A percentile compares a stretch with the other conserved stretches of the same genome.
phyloP scores from a whole-genome alignment of 2,797 vertebrate genomes.

The Chromobotia macracanthus region DNA sequence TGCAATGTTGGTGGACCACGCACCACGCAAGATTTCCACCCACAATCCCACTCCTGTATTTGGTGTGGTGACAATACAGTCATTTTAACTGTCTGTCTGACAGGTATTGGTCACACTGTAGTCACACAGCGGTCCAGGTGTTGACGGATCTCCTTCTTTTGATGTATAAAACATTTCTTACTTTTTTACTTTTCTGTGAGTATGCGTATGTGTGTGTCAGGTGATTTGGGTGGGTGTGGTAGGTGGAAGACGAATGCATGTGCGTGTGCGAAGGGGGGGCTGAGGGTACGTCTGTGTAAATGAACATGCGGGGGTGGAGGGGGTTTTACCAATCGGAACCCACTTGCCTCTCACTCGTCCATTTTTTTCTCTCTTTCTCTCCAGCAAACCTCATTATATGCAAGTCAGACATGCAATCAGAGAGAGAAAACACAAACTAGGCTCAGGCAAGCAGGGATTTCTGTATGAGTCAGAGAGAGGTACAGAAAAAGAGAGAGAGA shows the following conservation, averaged over 20 bases:
- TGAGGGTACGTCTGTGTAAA: conserved; percentile 36
- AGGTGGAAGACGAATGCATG: conserved; percentile 7
- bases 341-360: conserved; percentile 64
- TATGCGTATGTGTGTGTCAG: background rate
- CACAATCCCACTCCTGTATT: background rate
- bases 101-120: background rate
- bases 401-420: conserved; percentile 77
- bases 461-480: conserved; percentile 79
- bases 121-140: background rate
- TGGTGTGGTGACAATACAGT: background rate
- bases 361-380: conserved; percentile 58
- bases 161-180: conserved; percentile 26
- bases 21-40: background rate
- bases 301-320: conserved; percentile 65
- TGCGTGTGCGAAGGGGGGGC: conserved; percentile 2
- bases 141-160: conserved; percentile 2
- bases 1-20: background rate
- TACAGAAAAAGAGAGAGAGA: conserved; percentile 59
- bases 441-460: conserved; percentile 74
- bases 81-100: background rate
- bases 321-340: conserved; percentile 74
- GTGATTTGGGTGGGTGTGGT: conserved; percentile 1
- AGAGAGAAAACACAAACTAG: conserved; percentile 78
- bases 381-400: conserved; percentile 73
- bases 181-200: background rate